Evolutionary conservation across 2,888 invertebrate species (phyloP).

Genomic region (Acanthoscelides obtectus): DNA sequence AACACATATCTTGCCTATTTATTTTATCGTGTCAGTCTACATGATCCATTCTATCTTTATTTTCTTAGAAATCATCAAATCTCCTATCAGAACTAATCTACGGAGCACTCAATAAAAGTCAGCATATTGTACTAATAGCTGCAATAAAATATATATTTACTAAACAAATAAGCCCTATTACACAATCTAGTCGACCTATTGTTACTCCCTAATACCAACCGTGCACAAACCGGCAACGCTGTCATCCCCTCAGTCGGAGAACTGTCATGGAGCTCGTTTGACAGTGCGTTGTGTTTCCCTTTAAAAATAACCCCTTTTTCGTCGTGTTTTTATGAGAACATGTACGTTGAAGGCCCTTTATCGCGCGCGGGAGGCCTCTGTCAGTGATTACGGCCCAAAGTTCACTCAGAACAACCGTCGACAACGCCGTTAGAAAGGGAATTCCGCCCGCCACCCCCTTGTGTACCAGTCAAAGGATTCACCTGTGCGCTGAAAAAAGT

Average conservation of each 20-base stretch:
- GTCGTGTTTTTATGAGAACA: slow-evolving; percentile 39
- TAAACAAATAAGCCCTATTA: too few relatives aligned
- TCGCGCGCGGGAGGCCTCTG: slow-evolving; percentile 34
- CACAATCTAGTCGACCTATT: not conserved
- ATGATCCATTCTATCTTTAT: too few relatives aligned
- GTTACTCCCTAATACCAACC: not conserved
- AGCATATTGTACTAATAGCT: too few relatives aligned
- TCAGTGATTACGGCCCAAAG: slow-evolving; percentile 22
- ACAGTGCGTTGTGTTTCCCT: slow-evolving; percentile 43
- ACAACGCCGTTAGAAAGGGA: slow-evolving; percentile 11
- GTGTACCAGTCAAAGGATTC: slow-evolving; percentile 4
- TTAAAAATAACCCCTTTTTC: slow-evolving; percentile 41
- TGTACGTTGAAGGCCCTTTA: slow-evolving; percentile 32
- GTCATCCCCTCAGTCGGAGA: slow-evolving; percentile 31
- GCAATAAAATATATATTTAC: too few relatives aligned
- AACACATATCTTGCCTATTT: too few relatives aligned
- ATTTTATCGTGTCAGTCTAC: too few relatives aligned
- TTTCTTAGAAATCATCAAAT: too few relatives aligned
- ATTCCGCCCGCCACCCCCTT: slow-evolving; percentile 7
- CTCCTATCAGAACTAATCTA: too few relatives aligned
- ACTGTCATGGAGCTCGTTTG: slow-evolving; percentile 46
- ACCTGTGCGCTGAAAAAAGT: slow-evolving; percentile 26
- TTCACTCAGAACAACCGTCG: slow-evolving; percentile 31
- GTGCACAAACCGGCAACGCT: not conserved
- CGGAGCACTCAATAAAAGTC: too few relatives aligned